Conservation (phyloP, 2,113 vertebrate genomes). For the Archocentrus centrarchus region DNA sequence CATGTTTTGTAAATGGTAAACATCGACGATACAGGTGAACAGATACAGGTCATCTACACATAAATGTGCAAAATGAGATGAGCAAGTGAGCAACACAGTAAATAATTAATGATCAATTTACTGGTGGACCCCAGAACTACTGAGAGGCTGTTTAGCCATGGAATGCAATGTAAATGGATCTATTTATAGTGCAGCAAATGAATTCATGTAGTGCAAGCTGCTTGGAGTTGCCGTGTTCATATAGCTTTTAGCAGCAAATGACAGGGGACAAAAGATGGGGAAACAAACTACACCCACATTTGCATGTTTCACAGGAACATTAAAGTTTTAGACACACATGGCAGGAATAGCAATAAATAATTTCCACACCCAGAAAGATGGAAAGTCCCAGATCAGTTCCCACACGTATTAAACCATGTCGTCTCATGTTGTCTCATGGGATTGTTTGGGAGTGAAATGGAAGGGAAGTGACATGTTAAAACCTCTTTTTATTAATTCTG, state of each 20-base stretch:
- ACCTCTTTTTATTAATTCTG: constrained; percentile 57
- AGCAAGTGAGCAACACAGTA: constrained; percentile 51
- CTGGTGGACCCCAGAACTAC: constrained; percentile 70
- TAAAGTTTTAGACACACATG: constrained; percentile 65
- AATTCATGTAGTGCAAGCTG: constrained; percentile 58
- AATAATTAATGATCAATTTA: constrained; percentile 77
- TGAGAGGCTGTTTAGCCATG: constrained; percentile 71
- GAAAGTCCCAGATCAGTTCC: constrained; percentile 42
- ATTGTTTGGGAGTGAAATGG: constrained; percentile 48
- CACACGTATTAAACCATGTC: constrained; percentile 13
- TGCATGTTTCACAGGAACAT: constrained; percentile 69
- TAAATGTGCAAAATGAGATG: constrained; percentile 41
- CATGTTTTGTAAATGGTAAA: neutral
- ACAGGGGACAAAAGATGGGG: constrained; percentile 19
- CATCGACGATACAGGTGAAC: neutral
- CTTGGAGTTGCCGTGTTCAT: constrained; percentile 44
- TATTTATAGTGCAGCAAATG: constrained; percentile 71
- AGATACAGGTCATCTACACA: neutral
- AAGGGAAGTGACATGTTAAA: constrained; percentile 60
- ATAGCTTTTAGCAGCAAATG: constrained; percentile 70
- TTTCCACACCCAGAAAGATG: constrained; percentile 57
- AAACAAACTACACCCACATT: constrained; percentile 57
- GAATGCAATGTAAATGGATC: constrained; percentile 76
- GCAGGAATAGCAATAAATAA: constrained; percentile 69
- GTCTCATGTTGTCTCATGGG: constrained; percentile 32